Base-by-base conservation (phyloP, 2,797 vertebrate genomes). In the Merluccius polli region DNA sequence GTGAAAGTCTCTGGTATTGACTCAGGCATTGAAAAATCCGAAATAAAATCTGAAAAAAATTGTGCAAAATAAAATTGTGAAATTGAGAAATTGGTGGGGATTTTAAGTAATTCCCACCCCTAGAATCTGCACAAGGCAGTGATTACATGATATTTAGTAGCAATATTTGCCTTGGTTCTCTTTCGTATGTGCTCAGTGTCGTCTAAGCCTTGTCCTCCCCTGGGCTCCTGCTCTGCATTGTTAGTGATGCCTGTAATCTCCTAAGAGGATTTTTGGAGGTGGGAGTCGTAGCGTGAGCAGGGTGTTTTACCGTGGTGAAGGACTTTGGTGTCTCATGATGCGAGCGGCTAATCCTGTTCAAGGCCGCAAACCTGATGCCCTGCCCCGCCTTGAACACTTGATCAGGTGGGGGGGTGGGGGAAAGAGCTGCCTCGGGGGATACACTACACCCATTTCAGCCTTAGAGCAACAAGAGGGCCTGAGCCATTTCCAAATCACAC, bases 191-290 rank as follows among this genome's bases (percentile, higher is more conserved):
- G 74, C 75, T 83, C 72, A n/a, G 65, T 81, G 78, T 77, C 71
- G 73, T 76, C 77, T 69, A 81, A 88, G 78, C 79, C 75, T 29
- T 27, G 44, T 73, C 69, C 71, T 75, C 70, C 44, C 24, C 70
- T 16, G 11, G 29, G 29, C 32, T 78, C 71, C 72, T 73, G 77
- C 78, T 88, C 74, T 59, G 77, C 82, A 86, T 83, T 81, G 79
- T 90, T 84, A 83, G 77, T 75, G 82, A 83, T 84, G 85, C 73
- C 29, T 89, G 80, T 92, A 90, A 93, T 90, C 88, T 88, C 80
- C 82, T 92, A 89, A 92, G 79, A 32, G 67, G 90, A 92, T 89
- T 91, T 63, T n/a, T 63, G n/a, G 52, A 27, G 52, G 52, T 4
- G 1, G 41, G 41, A 15, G 41, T 89, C 73, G 68, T 18, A 31